A percentile compares a stretch with the other conserved stretches of the same genome.
phyloP scores from a whole-genome alignment of 1,140 invertebrate genomes.

The Ephestia elutella region DNA sequence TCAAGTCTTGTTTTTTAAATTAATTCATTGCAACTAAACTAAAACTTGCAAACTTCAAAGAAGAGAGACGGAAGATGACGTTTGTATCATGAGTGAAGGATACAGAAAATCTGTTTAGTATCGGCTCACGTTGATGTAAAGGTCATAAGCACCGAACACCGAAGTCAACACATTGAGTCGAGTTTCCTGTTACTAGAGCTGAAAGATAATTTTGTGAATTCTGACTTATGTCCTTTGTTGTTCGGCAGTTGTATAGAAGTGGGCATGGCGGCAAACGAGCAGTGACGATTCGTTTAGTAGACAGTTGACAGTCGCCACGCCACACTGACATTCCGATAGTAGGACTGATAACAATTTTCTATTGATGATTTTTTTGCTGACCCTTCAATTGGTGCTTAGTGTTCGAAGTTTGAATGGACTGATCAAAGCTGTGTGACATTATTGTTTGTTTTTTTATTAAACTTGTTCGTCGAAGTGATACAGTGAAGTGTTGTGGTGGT shows the following conservation, averaged over 20 bases:
- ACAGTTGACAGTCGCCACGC: slow-evolving; percentile 73
- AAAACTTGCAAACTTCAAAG: slow-evolving; percentile 27
- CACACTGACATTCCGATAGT: slow-evolving; percentile 71
- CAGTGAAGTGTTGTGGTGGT: slow-evolving; percentile 53
- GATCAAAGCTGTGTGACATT: slow-evolving; percentile 13
- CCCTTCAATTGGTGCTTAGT: slow-evolving; percentile 31
- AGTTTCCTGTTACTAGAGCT: slow-evolving; percentile 1
- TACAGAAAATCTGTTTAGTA: slow-evolving; percentile 50
- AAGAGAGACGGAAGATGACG: slow-evolving; percentile 40
- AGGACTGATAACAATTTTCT: slow-evolving; percentile 68
- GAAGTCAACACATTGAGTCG: slow-evolving; percentile 6
- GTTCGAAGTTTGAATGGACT: slow-evolving; percentile 20
- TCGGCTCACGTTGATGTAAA: slow-evolving; percentile 5
- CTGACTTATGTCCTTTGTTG: slow-evolving; percentile 14
- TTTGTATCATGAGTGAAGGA: slow-evolving; percentile 28
- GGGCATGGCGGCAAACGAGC: slow-evolving; percentile 70
- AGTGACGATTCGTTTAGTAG: slow-evolving; percentile 73
- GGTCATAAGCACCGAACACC: slow-evolving; percentile 8
- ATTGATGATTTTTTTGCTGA: slow-evolving; percentile 59
- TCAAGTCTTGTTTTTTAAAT: not conserved
- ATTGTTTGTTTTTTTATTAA: slow-evolving; percentile 1
- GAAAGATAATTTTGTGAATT: slow-evolving; percentile 12
- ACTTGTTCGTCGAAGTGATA: slow-evolving; percentile 23
- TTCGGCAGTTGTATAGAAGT: slow-evolving; percentile 43
- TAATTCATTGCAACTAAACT: slow-evolving; percentile 20